These are phyloP conservation scores for Drosophila burlai DNA, from an alignment of 1,140 invertebrate genomes.

Conservation along the genomic window DNA sequence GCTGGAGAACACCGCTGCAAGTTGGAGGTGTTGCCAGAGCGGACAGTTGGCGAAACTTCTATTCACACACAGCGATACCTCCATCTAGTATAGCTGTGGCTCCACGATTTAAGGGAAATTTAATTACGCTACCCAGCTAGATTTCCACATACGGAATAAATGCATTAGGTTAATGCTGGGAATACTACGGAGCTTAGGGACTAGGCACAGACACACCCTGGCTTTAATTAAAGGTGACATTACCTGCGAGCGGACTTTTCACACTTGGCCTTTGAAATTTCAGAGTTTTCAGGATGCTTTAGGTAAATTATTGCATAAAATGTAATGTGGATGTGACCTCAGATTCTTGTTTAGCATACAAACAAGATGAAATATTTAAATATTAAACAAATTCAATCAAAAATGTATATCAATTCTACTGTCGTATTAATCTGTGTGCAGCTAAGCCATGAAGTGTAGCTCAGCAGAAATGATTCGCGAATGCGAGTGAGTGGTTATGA, in stretches of 20 bases:
- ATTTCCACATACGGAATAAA: constrained; percentile 19
- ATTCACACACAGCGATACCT: constrained; percentile 6
- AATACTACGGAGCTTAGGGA: not conserved
- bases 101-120: constrained; percentile 39
- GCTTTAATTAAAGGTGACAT: not conserved
- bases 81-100: not conserved
- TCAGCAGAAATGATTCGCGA: not conserved
- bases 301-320: too few species aligned
- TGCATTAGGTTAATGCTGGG: not conserved
- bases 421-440: not conserved
- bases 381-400: too few species aligned
- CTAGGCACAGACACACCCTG: not conserved
- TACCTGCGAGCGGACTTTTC: not conserved
- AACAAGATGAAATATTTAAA: not conserved
- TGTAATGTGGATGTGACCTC: too few species aligned
- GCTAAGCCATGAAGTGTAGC: constrained; percentile 9
- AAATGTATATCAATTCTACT: not conserved
- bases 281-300: too few species aligned
- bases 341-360: not conserved
- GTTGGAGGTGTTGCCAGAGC: constrained; percentile 29
- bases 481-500: constrained; percentile 34
- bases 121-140: constrained; percentile 52
- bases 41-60: constrained; percentile 20
- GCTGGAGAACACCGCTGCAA: constrained; percentile 12
- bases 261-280: not conserved